These are phyloP conservation scores for Pangasius krempfi DNA, from an alignment of 2,797 vertebrate species.

Conservation along the genomic window DNA sequence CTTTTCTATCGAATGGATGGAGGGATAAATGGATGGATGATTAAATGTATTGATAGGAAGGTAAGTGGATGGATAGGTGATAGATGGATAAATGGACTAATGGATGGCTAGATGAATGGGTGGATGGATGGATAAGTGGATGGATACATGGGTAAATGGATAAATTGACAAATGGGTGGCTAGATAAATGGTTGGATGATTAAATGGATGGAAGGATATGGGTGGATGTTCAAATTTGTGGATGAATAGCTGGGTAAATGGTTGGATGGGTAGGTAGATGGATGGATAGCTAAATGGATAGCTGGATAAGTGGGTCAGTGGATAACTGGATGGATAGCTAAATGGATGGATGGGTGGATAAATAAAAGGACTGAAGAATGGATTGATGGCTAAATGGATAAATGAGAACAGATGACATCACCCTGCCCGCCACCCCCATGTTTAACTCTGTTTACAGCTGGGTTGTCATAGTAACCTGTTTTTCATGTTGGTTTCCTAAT, in stretches of 20 bases:
- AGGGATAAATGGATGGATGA: background rate
- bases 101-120: background rate
- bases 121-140: background rate
- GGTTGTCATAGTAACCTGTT: background rate
- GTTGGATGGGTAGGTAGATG: background rate
- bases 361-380: background rate
- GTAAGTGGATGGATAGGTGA: background rate
- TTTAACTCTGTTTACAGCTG: background rate
- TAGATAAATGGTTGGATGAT: background rate
- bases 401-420: background rate
- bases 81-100: background rate
- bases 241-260: background rate
- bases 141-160: background rate
- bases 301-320: background rate
- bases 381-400: background rate
- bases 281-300: background rate
- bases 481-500: background rate
- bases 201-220: background rate
- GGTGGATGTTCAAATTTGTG: too few relatives aligned
- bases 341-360: background rate
- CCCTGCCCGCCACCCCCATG: background rate
- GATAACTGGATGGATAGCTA: background rate
- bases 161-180: too few relatives aligned
- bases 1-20: background rate
- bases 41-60: background rate